Conservation (phyloP, 2,888 invertebrate genomes). For the Rugalucina vietnamica region DNA sequence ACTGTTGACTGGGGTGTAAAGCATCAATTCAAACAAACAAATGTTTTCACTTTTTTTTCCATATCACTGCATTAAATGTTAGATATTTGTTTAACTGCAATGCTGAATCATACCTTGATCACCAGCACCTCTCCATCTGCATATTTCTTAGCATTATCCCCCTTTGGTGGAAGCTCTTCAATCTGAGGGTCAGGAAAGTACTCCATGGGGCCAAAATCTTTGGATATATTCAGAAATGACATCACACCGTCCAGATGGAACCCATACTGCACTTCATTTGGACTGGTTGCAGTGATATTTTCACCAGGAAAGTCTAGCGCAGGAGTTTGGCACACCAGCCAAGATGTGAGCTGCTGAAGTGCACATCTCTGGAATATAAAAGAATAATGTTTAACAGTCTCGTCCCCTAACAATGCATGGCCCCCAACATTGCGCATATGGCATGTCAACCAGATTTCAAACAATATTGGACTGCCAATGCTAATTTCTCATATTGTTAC, state of each 20-base stretch:
- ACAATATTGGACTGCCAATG: too few species aligned
- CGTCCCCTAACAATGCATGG: too few species aligned
- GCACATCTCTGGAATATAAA: slow-evolving; percentile 45
- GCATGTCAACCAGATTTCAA: too few species aligned
- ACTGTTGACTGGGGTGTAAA: too few species aligned
- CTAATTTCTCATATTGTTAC: too few species aligned
- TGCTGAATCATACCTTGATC: slow-evolving; percentile 88
- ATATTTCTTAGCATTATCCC: slow-evolving; percentile 86
- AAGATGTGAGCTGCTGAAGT: slow-evolving; percentile 44
- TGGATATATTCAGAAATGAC: slow-evolving; percentile 92
- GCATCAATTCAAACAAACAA: too few species aligned
- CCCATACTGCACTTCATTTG: slow-evolving; percentile 89
- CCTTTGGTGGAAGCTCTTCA: slow-evolving; percentile 90
- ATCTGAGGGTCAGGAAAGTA: slow-evolving; percentile 96
- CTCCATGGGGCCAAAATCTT: slow-evolving; percentile 88
- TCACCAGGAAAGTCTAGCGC: slow-evolving; percentile 75
- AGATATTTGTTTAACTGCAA: too few species aligned
- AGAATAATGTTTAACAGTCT: too few species aligned
- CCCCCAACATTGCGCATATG: too few species aligned
- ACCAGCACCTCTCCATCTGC: slow-evolving; percentile 87
- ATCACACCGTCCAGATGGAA: slow-evolving; percentile 98
- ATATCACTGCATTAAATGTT: too few species aligned
- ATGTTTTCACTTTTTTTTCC: too few species aligned
- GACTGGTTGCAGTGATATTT: slow-evolving; percentile 89
- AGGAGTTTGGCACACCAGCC: slow-evolving; percentile 64